Evolutionary conservation across 2,888 invertebrate genomes (phyloP).

Genomic region (Lithophane ornitopus): DNA sequence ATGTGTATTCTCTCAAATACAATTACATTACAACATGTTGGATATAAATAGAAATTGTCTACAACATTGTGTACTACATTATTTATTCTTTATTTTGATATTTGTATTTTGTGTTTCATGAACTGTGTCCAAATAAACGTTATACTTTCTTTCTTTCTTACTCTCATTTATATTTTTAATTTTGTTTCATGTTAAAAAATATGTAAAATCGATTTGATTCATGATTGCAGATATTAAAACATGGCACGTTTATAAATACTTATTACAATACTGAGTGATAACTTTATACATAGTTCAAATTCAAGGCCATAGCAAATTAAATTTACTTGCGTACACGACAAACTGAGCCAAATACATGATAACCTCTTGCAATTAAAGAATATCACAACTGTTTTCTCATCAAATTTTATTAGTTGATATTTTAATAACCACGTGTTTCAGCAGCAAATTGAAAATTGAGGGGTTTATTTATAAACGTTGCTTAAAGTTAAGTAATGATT

Average conservation of each 20-base stretch:
- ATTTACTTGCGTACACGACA: conserved; percentile 42
- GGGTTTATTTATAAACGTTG: no score
- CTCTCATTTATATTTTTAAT: no score
- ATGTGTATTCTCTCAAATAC: not conserved
- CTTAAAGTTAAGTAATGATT: no score
- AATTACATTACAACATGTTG: not conserved
- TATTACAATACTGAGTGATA: not conserved
- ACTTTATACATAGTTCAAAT: conserved; percentile 5
- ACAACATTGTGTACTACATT: no score
- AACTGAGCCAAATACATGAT: conserved; percentile 36
- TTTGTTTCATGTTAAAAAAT: not conserved
- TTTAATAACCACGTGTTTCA: not conserved
- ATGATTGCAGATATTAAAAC: conserved; percentile 10
- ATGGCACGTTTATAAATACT: conserved; percentile 14
- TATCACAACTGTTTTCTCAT: not conserved
- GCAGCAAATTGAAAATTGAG: no score
- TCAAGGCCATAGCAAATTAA: conserved; percentile 24
- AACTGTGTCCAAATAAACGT: no score
- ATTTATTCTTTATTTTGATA: no score
- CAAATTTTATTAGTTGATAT: conserved; percentile 1
- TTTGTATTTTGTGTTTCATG: no score
- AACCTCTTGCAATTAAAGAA: conserved; percentile 37
- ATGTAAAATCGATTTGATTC: not conserved
- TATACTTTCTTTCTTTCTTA: no score
- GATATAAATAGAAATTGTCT: not conserved